These are phyloP conservation scores for Hypanus sabinus DNA, from an alignment of 2,113 vertebrate species.

Conservation along the genomic window DNA sequence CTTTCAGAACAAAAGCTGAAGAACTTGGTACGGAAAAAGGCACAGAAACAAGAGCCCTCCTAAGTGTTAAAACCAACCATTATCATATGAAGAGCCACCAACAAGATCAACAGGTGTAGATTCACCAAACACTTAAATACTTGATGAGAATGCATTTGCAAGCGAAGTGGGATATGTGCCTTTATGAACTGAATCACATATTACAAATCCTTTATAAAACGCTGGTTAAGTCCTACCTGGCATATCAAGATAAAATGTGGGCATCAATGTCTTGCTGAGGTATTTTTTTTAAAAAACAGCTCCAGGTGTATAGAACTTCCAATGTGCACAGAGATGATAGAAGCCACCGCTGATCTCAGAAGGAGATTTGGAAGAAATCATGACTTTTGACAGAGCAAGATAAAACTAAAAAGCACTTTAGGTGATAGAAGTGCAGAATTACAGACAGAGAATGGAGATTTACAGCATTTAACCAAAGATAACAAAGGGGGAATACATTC, in stretches of 20 bases:
- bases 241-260: background rate
- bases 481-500: background rate
- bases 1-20: background rate
- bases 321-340: background rate
- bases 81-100: background rate
- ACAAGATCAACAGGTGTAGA: background rate
- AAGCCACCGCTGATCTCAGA: background rate
- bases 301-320: background rate
- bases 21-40: background rate
- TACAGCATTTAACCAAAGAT: background rate
- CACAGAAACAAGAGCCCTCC: background rate
- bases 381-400: background rate
- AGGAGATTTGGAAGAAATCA: too few relatives aligned
- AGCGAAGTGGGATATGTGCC: background rate
- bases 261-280: too few relatives aligned
- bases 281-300: too few relatives aligned
- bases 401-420: background rate
- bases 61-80: background rate
- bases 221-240: too few relatives aligned
- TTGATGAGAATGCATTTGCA: background rate
- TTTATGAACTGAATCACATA: background rate
- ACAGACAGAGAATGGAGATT: background rate
- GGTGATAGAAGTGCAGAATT: background rate
- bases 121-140: background rate
- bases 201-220: background rate